Evolutionary conservation across 2,888 invertebrate genomes (phyloP).

Genomic region (Ctena decussata): DNA sequence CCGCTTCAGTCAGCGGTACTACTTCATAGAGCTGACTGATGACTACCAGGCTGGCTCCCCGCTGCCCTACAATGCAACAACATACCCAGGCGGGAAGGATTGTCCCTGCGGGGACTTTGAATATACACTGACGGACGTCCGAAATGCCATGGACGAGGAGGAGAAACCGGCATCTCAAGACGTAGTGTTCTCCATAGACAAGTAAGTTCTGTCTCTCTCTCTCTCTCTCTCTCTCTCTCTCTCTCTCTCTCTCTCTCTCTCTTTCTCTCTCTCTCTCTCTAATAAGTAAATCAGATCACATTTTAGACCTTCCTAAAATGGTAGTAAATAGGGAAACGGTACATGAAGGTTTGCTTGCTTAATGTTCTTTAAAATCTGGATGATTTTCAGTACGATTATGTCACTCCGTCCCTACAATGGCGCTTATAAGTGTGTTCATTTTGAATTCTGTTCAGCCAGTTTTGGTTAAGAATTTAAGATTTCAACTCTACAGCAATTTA

Average conservation of each 20-base stretch:
- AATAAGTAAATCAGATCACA: too few relatives aligned
- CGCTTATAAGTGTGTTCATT: too few relatives aligned
- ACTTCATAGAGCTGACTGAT: constrained; percentile 32
- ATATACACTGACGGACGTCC: constrained; percentile 28
- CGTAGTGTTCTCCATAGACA: constrained; percentile 35
- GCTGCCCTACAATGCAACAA: constrained; percentile 44
- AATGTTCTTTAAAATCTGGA: too few relatives aligned
- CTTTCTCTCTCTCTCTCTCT: neutral
- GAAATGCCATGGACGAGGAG: constrained; percentile 27
- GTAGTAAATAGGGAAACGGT: too few relatives aligned
- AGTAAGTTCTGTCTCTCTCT: neutral
- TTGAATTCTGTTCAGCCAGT: too few relatives aligned
- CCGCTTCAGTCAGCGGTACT: constrained; percentile 29
- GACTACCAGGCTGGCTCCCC: constrained; percentile 18
- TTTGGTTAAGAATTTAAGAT: too few relatives aligned
- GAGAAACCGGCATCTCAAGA: neutral
- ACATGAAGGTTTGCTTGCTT: too few relatives aligned
- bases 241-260: neutral
- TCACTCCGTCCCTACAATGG: too few relatives aligned
- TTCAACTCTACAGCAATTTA: too few relatives aligned
- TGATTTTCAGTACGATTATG: too few relatives aligned
- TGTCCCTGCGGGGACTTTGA: constrained; percentile 40
- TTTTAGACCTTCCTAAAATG: too few relatives aligned
- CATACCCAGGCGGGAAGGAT: constrained; percentile 18
- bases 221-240: neutral